These are phyloP conservation scores for Nymphalis urticae DNA, from an alignment of 2,888 invertebrate genomes.

Conservation along the genomic window DNA sequence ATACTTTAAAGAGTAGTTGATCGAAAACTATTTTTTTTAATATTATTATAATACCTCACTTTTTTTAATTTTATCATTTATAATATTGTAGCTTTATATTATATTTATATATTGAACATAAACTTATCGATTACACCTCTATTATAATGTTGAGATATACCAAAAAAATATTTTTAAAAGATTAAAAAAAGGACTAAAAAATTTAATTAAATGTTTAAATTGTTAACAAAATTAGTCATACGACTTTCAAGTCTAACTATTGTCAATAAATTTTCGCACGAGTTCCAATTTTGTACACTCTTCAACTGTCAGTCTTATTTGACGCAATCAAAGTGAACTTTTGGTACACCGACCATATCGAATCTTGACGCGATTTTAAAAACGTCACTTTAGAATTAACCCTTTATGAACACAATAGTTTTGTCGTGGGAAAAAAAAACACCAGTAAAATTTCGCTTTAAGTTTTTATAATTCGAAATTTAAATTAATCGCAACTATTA, in stretches of 20 bases:
- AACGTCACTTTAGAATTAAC: slow-evolving; percentile 69
- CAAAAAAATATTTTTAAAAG: no score
- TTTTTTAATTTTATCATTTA: no score
- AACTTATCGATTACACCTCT: no score
- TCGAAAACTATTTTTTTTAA: no score
- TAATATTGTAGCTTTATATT: no score
- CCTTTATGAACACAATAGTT: slow-evolving; percentile 56
- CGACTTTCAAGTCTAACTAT: slow-evolving; percentile 40
- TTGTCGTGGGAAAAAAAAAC: slow-evolving; percentile 57
- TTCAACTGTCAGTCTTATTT: slow-evolving; percentile 72
- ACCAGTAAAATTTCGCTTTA: slow-evolving; percentile 13
- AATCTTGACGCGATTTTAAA: slow-evolving; percentile 73
- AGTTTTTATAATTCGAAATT: slow-evolving; percentile 34
- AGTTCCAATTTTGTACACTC: slow-evolving; percentile 67
- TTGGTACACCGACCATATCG: slow-evolving; percentile 62
- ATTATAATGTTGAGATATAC: no score
- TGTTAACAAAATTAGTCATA: slow-evolving; percentile 50
- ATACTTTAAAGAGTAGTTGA: no score
- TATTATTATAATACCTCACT: no score
- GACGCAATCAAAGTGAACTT: slow-evolving; percentile 65
- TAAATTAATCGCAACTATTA: slow-evolving; percentile 40
- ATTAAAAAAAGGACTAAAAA: not conserved
- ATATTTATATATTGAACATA: no score
- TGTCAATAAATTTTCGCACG: slow-evolving; percentile 65
- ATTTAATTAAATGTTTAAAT: slow-evolving; percentile 24